These are phyloP conservation scores for Ormyrus nitidulus DNA, from an alignment of 2,888 invertebrate genomes.

Conservation along the genomic window DNA sequence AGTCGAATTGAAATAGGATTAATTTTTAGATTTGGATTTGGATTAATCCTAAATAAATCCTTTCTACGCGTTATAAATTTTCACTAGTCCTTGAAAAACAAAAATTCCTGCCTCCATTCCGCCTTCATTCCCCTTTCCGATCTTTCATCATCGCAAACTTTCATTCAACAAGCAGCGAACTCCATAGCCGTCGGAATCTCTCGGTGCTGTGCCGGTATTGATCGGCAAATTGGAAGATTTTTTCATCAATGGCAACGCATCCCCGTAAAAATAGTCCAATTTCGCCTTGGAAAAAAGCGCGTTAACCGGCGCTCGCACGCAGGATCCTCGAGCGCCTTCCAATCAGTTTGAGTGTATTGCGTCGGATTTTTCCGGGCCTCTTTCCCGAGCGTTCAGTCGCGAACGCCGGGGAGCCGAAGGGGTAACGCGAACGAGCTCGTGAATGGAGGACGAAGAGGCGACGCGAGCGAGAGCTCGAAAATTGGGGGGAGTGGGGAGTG, in stretches of 20 bases:
- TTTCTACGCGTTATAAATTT: too few species aligned
- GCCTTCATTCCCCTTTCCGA: background rate
- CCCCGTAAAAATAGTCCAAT: constrained; percentile 33
- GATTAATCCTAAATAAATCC: too few species aligned
- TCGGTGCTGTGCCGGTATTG: constrained; percentile 15
- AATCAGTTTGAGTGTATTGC: constrained; percentile 50
- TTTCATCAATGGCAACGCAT: background rate
- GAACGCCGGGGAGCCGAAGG: background rate
- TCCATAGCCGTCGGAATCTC: background rate
- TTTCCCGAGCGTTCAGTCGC: background rate
- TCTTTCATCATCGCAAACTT: too few species aligned
- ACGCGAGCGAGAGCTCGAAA: too few species aligned
- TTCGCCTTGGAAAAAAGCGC: constrained; percentile 3
- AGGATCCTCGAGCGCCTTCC: constrained; percentile 37
- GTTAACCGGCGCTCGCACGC: constrained; percentile 26
- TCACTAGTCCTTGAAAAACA: too few species aligned
- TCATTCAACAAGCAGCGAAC: too few species aligned
- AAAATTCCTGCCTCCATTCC: too few species aligned
- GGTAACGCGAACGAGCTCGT: background rate
- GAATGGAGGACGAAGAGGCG: background rate
- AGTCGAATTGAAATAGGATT: too few species aligned
- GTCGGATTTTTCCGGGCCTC: constrained; percentile 17
- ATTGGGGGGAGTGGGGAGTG: too few species aligned
- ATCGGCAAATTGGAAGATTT: constrained; percentile 35
- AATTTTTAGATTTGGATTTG: too few species aligned